phyloP scores from a whole-genome alignment of 2,888 invertebrate species.

The Oligia latruncula region DNA sequence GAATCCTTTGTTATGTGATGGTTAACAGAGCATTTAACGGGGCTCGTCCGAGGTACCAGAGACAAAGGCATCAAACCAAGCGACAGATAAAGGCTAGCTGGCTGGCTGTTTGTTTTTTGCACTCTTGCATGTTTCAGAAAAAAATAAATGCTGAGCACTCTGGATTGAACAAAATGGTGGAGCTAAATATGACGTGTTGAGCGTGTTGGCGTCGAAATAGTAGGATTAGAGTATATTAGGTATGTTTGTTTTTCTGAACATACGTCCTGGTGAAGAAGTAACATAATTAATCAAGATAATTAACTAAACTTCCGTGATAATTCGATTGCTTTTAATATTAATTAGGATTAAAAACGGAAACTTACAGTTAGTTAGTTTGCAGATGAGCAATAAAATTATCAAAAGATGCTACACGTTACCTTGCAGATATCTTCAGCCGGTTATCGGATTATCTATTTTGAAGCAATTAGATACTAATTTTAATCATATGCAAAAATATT shows the following conservation, averaged over 20 bases:
- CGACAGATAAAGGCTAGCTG: slow-evolving; percentile 67
- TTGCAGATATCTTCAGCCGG: slow-evolving; percentile 23
- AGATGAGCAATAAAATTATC: slow-evolving; percentile 17
- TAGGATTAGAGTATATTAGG: neutral
- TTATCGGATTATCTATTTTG: slow-evolving; percentile 29
- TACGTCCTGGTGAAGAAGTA: neutral
- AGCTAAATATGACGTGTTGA: slow-evolving; percentile 6
- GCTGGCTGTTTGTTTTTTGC: slow-evolving; percentile 61
- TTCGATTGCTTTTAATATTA: neutral
- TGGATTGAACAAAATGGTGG: slow-evolving; percentile 25
- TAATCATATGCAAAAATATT: slow-evolving; percentile 27
- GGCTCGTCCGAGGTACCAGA: slow-evolving; percentile 59
- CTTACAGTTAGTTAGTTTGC: slow-evolving; percentile 14
- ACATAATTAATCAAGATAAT: neutral
- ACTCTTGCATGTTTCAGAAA: slow-evolving; percentile 45
- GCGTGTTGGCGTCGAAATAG: neutral
- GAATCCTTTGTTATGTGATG: slow-evolving; percentile 67
- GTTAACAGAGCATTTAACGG: slow-evolving; percentile 70
- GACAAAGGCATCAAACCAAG: slow-evolving; percentile 74
- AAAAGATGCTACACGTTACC: slow-evolving; percentile 4
- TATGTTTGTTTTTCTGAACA: neutral
- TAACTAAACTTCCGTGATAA: neutral
- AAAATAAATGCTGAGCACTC: slow-evolving; percentile 34
- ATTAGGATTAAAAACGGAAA: slow-evolving; percentile 10
- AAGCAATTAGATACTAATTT: slow-evolving; percentile 21